phyloP scores from a whole-genome alignment of 2,888 invertebrate species.

The Scaptomyza tumidula region DNA sequence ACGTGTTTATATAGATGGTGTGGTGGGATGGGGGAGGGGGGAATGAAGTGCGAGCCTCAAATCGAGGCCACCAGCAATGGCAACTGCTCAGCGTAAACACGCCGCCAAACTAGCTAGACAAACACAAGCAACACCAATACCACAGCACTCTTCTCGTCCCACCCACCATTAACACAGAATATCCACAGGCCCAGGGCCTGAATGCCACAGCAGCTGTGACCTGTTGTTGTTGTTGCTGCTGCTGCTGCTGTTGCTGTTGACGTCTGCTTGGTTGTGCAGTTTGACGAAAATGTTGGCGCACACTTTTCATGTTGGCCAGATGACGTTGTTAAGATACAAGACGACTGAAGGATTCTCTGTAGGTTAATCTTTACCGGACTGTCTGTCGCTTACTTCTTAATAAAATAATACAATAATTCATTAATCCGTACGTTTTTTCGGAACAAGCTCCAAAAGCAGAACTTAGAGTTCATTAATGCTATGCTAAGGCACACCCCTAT shows the following conservation, averaged over 20 bases:
- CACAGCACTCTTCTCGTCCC: constrained; percentile 9
- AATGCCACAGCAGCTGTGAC: constrained; percentile 23
- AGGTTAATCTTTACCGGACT: too few relatives aligned
- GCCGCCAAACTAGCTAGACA: constrained; percentile 17
- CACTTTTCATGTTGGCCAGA: constrained; percentile 65
- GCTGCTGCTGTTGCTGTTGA: constrained; percentile 18
- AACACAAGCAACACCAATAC: constrained; percentile 14
- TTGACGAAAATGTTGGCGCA: constrained; percentile 69
- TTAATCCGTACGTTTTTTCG: too few relatives aligned
- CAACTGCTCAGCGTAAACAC: neutral
- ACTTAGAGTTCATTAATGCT: too few relatives aligned
- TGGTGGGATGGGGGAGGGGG: neutral
- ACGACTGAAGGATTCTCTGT: neutral
- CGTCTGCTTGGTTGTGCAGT: constrained; percentile 52
- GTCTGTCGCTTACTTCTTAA: too few relatives aligned
- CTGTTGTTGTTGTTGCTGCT: constrained; percentile 13
- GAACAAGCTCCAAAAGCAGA: too few relatives aligned
- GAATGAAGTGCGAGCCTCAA: constrained; percentile 9
- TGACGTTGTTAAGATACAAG: constrained; percentile 42
- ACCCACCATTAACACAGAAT: neutral
- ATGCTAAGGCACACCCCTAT: too few relatives aligned
- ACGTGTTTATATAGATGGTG: neutral
- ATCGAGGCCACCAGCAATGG: constrained; percentile 54
- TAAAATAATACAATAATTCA: too few relatives aligned
- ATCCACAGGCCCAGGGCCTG: constrained; percentile 7